Evolutionary conservation across 2,113 vertebrate species (phyloP).

Genomic region (Chionodraco myersi): DNA sequence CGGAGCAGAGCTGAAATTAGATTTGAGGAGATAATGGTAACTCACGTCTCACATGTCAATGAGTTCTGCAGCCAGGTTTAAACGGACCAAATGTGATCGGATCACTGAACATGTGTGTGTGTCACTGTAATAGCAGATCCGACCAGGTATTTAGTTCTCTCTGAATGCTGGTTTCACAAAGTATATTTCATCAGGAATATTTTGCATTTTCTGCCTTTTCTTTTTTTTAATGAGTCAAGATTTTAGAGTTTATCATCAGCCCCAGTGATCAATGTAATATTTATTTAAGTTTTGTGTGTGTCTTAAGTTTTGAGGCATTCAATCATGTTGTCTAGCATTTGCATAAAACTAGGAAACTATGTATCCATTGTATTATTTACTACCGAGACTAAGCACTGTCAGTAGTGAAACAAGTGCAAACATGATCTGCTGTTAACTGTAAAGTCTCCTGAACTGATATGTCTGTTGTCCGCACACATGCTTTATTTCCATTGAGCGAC

Average conservation of each 20-base stretch:
- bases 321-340: neutral
- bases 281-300: neutral
- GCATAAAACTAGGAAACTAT: neutral
- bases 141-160: neutral
- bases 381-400: neutral
- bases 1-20: no score
- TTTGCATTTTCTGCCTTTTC: slow-evolving; percentile 6
- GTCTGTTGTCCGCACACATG: neutral
- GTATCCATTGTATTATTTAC: neutral
- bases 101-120: no score
- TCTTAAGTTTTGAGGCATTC: neutral
- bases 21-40: no score
- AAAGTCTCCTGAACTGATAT: slow-evolving; percentile 1
- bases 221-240: neutral
- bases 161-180: neutral
- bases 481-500: neutral
- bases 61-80: no score
- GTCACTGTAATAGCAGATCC: no score
- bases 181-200: neutral
- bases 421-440: neutral
- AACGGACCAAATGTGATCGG: no score
- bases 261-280: neutral
- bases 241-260: neutral
- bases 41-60: no score
- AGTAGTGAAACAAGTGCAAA: neutral